Evolutionary conservation across 2,888 invertebrate species (phyloP).

Genomic region (Portevinia maculata): DNA sequence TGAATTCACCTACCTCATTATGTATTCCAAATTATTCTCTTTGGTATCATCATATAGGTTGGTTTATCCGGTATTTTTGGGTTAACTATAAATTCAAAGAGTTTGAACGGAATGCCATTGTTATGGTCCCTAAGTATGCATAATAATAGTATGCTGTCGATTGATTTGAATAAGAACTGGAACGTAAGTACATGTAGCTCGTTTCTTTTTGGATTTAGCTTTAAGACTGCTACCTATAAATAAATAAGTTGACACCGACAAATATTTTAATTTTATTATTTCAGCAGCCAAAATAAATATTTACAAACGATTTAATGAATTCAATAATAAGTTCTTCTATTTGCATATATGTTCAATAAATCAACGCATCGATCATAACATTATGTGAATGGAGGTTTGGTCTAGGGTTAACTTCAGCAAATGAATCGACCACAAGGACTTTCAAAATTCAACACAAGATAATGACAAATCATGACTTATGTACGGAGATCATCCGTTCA

Average conservation of each 20-base stretch:
- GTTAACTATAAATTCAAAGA: constrained; percentile 5
- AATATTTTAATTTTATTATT: neutral
- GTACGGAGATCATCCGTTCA: constrained; percentile 3
- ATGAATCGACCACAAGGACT: neutral
- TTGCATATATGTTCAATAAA: neutral
- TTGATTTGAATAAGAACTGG: constrained; percentile 35
- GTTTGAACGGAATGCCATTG: constrained; percentile 4
- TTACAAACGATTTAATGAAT: neutral
- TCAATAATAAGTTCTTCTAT: no score
- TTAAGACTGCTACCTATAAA: constrained; percentile 4
- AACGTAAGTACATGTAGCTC: no score
- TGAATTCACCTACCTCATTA: no score
- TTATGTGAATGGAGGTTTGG: no score
- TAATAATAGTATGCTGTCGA: constrained; percentile 32
- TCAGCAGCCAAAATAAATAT: neutral
- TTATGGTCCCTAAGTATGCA: constrained; percentile 10
- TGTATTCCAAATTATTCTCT: neutral
- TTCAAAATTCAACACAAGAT: neutral
- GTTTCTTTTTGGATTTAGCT: neutral
- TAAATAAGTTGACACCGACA: constrained; percentile 32
- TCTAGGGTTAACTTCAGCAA: neutral
- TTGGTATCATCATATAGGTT: neutral
- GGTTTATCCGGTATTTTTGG: constrained; percentile 3
- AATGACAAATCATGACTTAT: constrained; percentile 4
- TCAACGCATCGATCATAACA: neutral